Percentiles rank a stretch among this genome's conserved stretches.
phyloP scores from a whole-genome alignment of 2,797 vertebrate genomes.

The Chelon auratus region DNA sequence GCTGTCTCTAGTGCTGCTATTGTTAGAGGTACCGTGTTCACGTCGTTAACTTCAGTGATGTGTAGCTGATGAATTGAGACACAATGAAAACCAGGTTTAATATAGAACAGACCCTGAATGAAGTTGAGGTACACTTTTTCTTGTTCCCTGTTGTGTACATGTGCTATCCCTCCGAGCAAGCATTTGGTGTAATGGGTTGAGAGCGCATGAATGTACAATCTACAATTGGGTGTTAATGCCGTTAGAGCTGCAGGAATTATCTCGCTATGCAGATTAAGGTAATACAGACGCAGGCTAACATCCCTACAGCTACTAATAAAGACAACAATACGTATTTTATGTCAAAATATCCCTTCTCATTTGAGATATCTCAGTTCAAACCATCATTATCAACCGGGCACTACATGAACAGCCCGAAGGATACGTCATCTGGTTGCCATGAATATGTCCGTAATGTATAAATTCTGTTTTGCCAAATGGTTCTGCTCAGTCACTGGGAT shows the following conservation, averaged over 20 bases:
- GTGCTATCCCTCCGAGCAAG: conserved; percentile 15
- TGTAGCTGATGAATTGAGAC: conserved; percentile 49
- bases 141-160: conserved; percentile 25
- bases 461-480: too few species aligned
- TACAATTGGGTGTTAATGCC: conserved; percentile 15
- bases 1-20: conserved; percentile 38
- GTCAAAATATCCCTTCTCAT: background rate
- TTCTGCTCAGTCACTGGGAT: too few species aligned
- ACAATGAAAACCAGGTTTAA: conserved; percentile 37
- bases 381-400: too few species aligned
- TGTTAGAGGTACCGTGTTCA: conserved; percentile 27
- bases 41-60: conserved; percentile 50
- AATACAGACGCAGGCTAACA: conserved; percentile 6
- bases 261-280: conserved; percentile 17
- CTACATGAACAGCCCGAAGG: too few species aligned
- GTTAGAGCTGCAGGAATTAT: conserved; percentile 15
- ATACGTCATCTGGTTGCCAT: background rate
- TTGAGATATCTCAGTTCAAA: too few species aligned
- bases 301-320: background rate
- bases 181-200: conserved; percentile 27
- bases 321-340: background rate
- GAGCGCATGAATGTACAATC: conserved; percentile 2
- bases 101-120: conserved; percentile 22
- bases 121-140: conserved; percentile 32
- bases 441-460: background rate